Evolutionary conservation across 2,888 invertebrate genomes (phyloP).

Genomic region (Epirrhoe tristata): DNA sequence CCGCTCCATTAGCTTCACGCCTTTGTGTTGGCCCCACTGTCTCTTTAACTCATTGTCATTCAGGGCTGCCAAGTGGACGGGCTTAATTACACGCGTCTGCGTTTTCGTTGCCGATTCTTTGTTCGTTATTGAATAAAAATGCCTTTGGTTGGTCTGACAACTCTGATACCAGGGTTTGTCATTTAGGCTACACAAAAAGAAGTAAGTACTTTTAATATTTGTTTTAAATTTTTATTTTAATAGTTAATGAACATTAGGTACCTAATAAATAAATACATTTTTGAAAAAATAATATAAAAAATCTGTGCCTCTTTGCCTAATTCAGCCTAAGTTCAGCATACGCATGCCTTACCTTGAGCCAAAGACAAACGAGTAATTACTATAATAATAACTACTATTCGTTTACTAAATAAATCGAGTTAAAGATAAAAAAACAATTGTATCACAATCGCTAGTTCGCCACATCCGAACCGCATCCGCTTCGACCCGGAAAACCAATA

Average conservation of each 20-base stretch:
- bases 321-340: too few relatives aligned
- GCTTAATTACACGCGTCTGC: slow-evolving; percentile 61
- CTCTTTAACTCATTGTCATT: slow-evolving; percentile 67
- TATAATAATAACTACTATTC: not conserved
- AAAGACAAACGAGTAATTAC: not conserved
- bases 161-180: not conserved
- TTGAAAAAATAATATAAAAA: too few relatives aligned
- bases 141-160: too few relatives aligned
- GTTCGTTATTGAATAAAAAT: slow-evolving; percentile 34
- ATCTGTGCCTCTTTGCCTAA: too few relatives aligned
- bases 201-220: too few relatives aligned
- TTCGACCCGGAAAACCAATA: slow-evolving; percentile 38
- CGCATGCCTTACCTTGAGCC: too few relatives aligned
- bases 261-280: too few relatives aligned
- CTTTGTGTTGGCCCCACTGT: slow-evolving; percentile 62
- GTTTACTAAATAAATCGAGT: not conserved
- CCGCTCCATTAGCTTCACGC: slow-evolving; percentile 74
- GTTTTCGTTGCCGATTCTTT: slow-evolving; percentile 50
- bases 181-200: not conserved
- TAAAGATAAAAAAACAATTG: slow-evolving; percentile 29
- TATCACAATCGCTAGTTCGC: slow-evolving; percentile 35
- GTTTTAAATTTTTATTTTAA: too few relatives aligned
- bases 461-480: slow-evolving; percentile 36
- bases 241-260: too few relatives aligned
- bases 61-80: slow-evolving; percentile 58